A percentile compares a stretch with the other conserved stretches of the same genome.
Evolutionary conservation across 2,113 vertebrate species (phyloP).

Genomic region (Opisthocomus hoazin): DNA sequence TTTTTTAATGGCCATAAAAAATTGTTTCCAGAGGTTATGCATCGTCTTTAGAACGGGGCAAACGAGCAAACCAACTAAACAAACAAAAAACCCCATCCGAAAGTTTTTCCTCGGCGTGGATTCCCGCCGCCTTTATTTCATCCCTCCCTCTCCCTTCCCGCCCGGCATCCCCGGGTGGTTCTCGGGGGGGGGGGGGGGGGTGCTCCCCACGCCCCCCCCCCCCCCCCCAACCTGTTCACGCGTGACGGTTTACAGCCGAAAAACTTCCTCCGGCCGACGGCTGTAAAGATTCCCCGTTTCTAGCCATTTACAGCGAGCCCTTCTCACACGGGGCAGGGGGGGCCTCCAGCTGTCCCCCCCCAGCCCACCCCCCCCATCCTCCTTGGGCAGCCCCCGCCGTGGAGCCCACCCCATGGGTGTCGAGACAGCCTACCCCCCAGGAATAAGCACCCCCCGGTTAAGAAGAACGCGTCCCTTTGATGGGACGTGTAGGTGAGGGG

Average conservation of each 20-base stretch:
- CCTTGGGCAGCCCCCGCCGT: not conserved
- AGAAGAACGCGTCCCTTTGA: too few species aligned
- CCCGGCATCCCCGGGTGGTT: too few species aligned
- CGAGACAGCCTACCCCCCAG: not conserved
- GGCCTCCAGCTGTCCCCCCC: not conserved
- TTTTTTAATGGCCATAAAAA: not conserved
- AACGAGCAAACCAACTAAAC: too few species aligned
- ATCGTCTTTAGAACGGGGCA: not conserved
- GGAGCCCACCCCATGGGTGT: too few species aligned
- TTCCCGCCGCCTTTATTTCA: not conserved
- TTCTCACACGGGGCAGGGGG: not conserved
- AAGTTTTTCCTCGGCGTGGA: not conserved
- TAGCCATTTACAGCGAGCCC: not conserved
- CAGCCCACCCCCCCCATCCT: too few species aligned
- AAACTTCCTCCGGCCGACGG: constrained; percentile 57
- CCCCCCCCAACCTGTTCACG: too few species aligned
- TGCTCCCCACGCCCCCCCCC: too few species aligned
- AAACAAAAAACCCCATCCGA: not conserved
- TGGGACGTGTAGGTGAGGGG: not conserved
- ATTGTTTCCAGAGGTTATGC: not conserved
- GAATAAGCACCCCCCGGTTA: not conserved
- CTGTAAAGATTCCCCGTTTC: constrained; percentile 51
- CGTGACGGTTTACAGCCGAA: constrained; percentile 71
- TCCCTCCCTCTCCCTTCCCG: not conserved
- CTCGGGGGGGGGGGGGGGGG: constrained; percentile 11